phyloP scores from a whole-genome alignment of 2,888 invertebrate species.

The Drosophila yooni region DNA sequence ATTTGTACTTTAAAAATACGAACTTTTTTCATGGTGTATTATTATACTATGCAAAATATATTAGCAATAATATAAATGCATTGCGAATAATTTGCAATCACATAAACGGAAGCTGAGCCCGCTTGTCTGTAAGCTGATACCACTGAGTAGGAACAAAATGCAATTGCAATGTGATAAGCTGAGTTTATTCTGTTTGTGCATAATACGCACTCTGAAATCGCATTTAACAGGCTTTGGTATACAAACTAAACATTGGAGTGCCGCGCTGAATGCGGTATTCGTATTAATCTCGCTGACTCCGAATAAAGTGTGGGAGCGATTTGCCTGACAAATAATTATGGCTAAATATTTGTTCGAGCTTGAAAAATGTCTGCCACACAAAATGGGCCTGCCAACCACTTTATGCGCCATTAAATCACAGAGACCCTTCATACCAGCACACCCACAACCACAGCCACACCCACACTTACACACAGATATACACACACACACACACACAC shows the following conservation, averaged over 20 bases:
- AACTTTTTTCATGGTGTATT: neutral
- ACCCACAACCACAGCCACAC: slow-evolving; percentile 26
- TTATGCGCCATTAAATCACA: slow-evolving; percentile 67
- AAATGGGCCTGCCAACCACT: slow-evolving; percentile 54
- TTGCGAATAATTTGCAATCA: slow-evolving; percentile 7
- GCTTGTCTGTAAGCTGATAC: neutral
- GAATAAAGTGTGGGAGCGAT: slow-evolving; percentile 14
- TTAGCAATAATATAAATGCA: neutral
- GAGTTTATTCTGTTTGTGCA: neutral
- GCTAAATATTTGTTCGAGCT: slow-evolving; percentile 54
- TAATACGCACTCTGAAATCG: slow-evolving; percentile 6
- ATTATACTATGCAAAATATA: neutral
- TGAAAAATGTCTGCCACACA: slow-evolving; percentile 25
- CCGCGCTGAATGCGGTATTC: slow-evolving; percentile 3
- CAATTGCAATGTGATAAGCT: slow-evolving; percentile 15
- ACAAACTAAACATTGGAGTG: slow-evolving; percentile 11
- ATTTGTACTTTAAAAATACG: neutral
- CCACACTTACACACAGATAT: slow-evolving; percentile 12
- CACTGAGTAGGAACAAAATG: slow-evolving; percentile 5
- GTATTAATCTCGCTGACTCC: slow-evolving; percentile 24
- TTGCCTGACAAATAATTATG: slow-evolving; percentile 50
- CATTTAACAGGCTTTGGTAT: neutral
- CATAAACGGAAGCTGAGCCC: neutral
- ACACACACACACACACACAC: slow-evolving; percentile 12
- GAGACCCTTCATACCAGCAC: slow-evolving; percentile 37